Conservation (phyloP, 2,113 vertebrate species). For the Ctenodactylus gundi region DNA sequence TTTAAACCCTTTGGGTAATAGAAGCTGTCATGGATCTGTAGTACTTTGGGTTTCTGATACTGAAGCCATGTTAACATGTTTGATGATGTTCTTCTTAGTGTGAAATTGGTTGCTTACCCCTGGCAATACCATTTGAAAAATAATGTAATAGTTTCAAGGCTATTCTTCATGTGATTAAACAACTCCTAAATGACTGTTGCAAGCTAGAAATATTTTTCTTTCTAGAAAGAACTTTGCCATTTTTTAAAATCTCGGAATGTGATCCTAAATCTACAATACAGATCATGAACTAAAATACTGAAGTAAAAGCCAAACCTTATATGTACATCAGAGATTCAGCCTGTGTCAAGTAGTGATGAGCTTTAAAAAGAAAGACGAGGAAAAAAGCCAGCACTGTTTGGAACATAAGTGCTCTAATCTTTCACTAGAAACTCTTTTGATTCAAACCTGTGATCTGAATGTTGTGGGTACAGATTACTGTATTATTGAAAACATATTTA, state of each 20-base stretch:
- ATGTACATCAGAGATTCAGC: background rate
- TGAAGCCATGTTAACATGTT: background rate
- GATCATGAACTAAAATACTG: constrained; percentile 52
- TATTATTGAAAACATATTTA: constrained; percentile 54
- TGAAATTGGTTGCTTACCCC: background rate
- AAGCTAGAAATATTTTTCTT: constrained; percentile 10
- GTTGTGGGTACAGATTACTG: background rate
- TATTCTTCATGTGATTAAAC: constrained; percentile 55
- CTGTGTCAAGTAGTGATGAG: background rate
- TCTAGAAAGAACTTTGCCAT: constrained; percentile 23
- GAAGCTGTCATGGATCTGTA: background rate
- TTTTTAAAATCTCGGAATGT: constrained; percentile 11
- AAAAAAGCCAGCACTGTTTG: background rate
- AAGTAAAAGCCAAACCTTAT: constrained; percentile 49
- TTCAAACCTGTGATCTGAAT: constrained; percentile 47
- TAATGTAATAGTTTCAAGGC: constrained; percentile 25
- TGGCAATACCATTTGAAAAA: constrained; percentile 50
- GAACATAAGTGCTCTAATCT: constrained; percentile 17
- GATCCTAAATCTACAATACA: constrained; percentile 19
- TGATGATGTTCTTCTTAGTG: background rate
- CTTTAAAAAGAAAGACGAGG: constrained; percentile 19
- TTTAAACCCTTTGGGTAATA: background rate
- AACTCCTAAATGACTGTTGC: constrained; percentile 36
- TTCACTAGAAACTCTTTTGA: constrained; percentile 48
- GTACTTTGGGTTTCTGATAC: background rate